These are phyloP conservation scores for Apogon hyalosoma DNA, from an alignment of 2,797 vertebrate species.

Conservation along the genomic window DNA sequence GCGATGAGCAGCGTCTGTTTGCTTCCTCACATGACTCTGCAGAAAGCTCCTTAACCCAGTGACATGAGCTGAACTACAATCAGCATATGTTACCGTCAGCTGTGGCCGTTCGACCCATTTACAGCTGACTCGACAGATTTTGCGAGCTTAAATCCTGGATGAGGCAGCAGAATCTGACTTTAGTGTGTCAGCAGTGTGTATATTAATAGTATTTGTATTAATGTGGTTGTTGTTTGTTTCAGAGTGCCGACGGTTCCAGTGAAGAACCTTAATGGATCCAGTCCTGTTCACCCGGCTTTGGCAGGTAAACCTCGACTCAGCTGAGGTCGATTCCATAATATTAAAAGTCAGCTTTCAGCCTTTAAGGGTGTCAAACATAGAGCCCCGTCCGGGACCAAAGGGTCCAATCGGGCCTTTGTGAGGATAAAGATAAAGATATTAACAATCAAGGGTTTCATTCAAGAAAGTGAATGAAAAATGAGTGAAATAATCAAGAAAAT, in stretches of 20 bases:
- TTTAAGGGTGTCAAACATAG: too few species aligned
- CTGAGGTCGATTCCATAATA: too few species aligned
- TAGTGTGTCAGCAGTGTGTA: conserved; percentile 5
- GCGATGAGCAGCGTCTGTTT: conserved; percentile 10
- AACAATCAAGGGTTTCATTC: too few species aligned
- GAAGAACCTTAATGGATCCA: conserved; percentile 97
- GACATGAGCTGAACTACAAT: conserved; percentile 16
- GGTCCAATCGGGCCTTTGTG: too few species aligned
- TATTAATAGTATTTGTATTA: conserved; percentile 1
- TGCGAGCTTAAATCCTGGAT: not conserved
- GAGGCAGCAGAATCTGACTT: conserved; percentile 10
- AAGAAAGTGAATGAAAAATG: too few species aligned
- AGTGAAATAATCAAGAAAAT: too few species aligned
- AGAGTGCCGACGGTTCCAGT: conserved; percentile 97
- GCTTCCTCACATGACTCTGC: conserved; percentile 44
- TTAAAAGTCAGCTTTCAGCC: too few species aligned
- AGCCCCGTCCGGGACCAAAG: too few species aligned
- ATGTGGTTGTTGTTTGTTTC: conserved; percentile 34
- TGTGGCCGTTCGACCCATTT: conserved; percentile 22
- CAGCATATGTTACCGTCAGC: conserved; percentile 28
- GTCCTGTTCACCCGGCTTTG: conserved; percentile 93
- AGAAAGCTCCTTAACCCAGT: conserved; percentile 65
- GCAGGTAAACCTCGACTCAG: conserved; percentile 86
- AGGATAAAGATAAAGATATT: too few species aligned
- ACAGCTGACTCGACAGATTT: conserved; percentile 53